phyloP scores from a whole-genome alignment of 2,113 vertebrate species.

The Nesogale talazaci region DNA sequence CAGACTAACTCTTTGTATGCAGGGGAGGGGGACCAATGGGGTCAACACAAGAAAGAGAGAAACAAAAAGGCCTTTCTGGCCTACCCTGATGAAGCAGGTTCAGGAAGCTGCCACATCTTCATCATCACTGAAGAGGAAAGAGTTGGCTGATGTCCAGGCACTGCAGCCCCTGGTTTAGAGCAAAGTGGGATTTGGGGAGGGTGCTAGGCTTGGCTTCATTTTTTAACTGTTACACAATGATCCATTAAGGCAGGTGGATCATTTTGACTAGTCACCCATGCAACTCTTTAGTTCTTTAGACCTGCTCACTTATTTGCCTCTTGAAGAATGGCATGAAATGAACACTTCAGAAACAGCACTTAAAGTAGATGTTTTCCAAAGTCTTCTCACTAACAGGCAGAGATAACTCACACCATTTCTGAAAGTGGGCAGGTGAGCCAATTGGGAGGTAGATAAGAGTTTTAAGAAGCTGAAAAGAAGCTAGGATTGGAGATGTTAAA shows the following conservation, averaged over 20 bases:
- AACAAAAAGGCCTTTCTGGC: not conserved
- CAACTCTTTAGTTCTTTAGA: not conserved
- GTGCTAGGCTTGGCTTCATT: not conserved
- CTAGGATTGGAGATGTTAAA: not conserved
- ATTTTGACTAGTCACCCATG: not conserved
- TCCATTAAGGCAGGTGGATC: not conserved
- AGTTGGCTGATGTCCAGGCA: not conserved
- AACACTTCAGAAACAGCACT: not conserved
- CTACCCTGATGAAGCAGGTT: not conserved
- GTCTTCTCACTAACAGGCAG: not conserved
- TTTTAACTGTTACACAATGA: not conserved
- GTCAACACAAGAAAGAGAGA: not conserved
- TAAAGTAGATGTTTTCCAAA: not conserved
- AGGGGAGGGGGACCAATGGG: rapidly evolving
- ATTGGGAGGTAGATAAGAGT: not conserved
- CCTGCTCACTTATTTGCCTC: conserved; percentile 28
- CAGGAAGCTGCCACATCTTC: not conserved
- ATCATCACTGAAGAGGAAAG: not conserved
- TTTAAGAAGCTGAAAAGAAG: not conserved
- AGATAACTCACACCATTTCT: not conserved
- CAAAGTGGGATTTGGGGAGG: not conserved
- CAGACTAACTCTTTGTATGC: not conserved
- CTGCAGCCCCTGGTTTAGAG: not conserved
- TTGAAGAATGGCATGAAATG: not conserved
- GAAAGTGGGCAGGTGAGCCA: not conserved